Conservation (phyloP, 2,888 invertebrate species). For the Ametastegia equiseti region DNA sequence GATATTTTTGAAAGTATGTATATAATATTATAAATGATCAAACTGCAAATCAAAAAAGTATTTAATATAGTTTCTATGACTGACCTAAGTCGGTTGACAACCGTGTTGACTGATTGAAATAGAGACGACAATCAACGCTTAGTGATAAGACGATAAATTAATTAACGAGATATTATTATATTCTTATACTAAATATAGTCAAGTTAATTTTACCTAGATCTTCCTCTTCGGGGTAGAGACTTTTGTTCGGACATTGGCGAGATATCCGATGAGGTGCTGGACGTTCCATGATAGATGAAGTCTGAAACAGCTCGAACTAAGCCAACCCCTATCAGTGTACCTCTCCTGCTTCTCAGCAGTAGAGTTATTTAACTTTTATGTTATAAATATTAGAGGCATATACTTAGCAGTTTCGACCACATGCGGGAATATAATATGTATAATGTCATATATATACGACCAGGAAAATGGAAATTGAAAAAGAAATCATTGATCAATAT, state of each 20-base stretch:
- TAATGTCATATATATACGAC: not conserved
- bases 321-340: slow-evolving; percentile 52
- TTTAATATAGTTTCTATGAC: slow-evolving; percentile 31
- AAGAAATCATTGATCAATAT: not conserved
- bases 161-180: not conserved
- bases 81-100: slow-evolving; percentile 44
- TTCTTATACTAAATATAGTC: not conserved
- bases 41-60: slow-evolving; percentile 5
- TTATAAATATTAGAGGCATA: slow-evolving; percentile 10
- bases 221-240: slow-evolving; percentile 84
- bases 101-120: slow-evolving; percentile 45
- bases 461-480: not conserved
- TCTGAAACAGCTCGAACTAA: slow-evolving; percentile 78
- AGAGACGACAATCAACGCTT: slow-evolving; percentile 35
- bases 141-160: not conserved
- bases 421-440: not conserved
- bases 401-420: not conserved
- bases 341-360: slow-evolving; percentile 29
- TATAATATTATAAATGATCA: not conserved
- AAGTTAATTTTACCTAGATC: slow-evolving; percentile 80
- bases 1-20: no score
- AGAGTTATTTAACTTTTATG: not conserved
- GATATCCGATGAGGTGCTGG: slow-evolving; percentile 87
- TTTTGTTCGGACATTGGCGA: slow-evolving; percentile 89
- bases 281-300: slow-evolving; percentile 87